These are phyloP conservation scores for Thalassoma bifasciatum DNA, from an alignment of 2,113 vertebrate genomes.

Conservation along the genomic window DNA sequence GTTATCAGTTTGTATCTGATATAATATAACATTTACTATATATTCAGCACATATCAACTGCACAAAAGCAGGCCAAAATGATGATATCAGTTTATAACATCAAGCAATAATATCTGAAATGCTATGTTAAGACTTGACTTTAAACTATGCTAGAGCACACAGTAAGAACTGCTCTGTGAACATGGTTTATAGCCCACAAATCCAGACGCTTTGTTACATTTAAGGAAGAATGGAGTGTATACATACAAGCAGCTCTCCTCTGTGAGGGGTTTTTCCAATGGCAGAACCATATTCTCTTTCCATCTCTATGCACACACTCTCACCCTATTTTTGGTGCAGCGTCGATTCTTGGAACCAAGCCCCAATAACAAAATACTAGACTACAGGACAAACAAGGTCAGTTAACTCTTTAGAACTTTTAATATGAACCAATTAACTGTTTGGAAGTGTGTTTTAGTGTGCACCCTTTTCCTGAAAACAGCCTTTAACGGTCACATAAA, in stretches of 20 bases:
- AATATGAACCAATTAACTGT: not conserved
- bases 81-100: too few species aligned
- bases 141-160: not conserved
- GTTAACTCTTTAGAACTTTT: conserved; percentile 16
- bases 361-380: conserved; percentile 28
- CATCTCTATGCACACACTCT: not conserved
- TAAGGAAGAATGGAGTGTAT: not conserved
- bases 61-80: too few species aligned
- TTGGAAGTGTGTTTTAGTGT: not conserved
- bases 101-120: too few species aligned
- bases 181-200: not conserved
- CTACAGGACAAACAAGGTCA: conserved; percentile 26
- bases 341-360: conserved; percentile 9
- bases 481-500: not conserved
- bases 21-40: too few species aligned
- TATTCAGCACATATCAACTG: too few species aligned
- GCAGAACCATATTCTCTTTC: conserved; percentile 15
- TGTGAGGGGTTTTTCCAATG: not conserved
- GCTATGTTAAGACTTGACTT: not conserved
- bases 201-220: not conserved
- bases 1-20: too few species aligned
- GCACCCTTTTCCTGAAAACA: not conserved
- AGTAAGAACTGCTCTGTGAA: not conserved
- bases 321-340: conserved; percentile 38
- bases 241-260: not conserved